Evolutionary conservation across 64 coral and sea anemone species (phyloP).

Genomic region (Actinia tenebrosa): DNA sequence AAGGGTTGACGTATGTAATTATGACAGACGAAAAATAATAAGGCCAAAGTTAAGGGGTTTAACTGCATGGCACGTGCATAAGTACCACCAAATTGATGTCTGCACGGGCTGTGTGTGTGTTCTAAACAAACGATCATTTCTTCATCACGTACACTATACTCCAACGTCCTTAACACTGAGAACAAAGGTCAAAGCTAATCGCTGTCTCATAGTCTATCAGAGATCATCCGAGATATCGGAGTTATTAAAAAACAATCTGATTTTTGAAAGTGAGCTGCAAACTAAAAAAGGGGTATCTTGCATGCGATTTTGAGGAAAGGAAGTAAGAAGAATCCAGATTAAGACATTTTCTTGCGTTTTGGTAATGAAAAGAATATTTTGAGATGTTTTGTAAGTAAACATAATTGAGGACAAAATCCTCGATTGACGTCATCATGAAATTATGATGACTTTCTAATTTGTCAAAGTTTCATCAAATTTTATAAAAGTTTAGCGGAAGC

Average conservation of each 20-base stretch:
- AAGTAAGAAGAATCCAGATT: too few species aligned
- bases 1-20: too few species aligned
- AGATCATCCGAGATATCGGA: background rate
- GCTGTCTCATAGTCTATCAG: background rate
- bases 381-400: background rate
- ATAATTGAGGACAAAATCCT: background rate
- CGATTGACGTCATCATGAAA: background rate
- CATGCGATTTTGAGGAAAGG: too few species aligned
- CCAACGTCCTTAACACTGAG: background rate
- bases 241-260: background rate
- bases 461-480: too few species aligned
- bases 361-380: background rate
- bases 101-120: background rate
- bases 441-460: background rate
- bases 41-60: too few species aligned
- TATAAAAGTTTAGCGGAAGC: too few species aligned
- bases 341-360: too few species aligned
- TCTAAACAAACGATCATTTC: constrained; percentile 4
- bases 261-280: background rate
- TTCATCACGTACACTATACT: background rate
- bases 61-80: too few species aligned
- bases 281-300: background rate
- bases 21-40: too few species aligned
- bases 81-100: too few species aligned
- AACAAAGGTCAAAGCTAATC: constrained; percentile 3